Conservation (phyloP, 2,113 vertebrate species). For the Antechinus flavipes region DNA sequence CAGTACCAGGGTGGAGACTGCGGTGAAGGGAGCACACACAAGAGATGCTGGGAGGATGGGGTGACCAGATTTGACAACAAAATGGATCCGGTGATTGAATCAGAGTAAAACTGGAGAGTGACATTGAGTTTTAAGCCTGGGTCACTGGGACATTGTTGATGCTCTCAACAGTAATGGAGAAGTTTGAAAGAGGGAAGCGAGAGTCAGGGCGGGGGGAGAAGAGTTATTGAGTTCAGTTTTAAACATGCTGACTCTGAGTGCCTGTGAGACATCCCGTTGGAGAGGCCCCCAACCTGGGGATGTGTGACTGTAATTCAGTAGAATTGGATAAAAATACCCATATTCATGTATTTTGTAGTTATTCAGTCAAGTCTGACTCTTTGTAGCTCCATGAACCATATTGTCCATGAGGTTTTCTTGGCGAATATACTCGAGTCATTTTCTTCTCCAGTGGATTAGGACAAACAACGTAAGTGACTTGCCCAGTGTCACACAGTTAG, state of each 20-base stretch:
- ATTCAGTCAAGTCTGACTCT: too few species aligned
- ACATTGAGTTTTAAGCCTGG: not conserved
- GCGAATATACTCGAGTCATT: too few species aligned
- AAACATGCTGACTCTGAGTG: not conserved
- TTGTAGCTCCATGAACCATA: too few species aligned
- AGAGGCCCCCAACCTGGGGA: not conserved
- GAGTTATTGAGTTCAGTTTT: not conserved
- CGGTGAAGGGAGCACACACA: not conserved
- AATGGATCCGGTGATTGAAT: not conserved
- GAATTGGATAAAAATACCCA: not conserved
- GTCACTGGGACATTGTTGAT: not conserved
- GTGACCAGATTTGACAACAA: not conserved
- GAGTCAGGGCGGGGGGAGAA: not conserved
- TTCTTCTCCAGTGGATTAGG: too few species aligned
- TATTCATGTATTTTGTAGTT: not conserved
- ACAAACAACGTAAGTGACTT: too few species aligned
- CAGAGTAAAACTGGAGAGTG: not conserved
- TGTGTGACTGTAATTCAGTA: not conserved
- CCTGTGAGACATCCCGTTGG: too few species aligned
- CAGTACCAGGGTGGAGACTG: not conserved
- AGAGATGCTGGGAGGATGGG: not conserved
- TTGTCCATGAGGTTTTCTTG: too few species aligned
- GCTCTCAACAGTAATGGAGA: not conserved
- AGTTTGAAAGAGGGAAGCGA: not conserved
- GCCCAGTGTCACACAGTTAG: too few species aligned